These are phyloP conservation scores for Raphicerus campestris DNA, from an alignment of 2,113 vertebrate species.

Conservation along the genomic window DNA sequence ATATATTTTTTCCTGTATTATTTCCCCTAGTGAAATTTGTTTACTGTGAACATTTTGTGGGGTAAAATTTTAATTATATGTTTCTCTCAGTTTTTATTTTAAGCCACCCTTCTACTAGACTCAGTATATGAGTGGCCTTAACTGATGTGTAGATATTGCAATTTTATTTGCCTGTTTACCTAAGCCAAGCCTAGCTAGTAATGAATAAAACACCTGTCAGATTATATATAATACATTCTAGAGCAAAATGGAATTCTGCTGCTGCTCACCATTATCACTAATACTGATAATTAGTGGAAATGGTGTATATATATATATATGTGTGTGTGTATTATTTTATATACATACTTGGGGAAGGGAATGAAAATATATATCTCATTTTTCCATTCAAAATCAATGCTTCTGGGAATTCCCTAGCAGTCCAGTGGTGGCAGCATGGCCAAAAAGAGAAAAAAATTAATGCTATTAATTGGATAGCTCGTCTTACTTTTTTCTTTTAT, in stretches of 20 bases:
- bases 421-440: not conserved
- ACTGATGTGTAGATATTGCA: not conserved
- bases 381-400: not conserved
- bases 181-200: not conserved
- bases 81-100: constrained; percentile 23
- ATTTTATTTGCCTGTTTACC: not conserved
- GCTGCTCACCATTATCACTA: not conserved
- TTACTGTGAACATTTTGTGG: not conserved
- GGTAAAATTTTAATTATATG: not conserved
- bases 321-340: not conserved
- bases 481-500: not conserved
- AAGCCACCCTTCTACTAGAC: not conserved
- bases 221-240: not conserved
- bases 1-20: not conserved
- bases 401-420: not conserved
- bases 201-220: not conserved
- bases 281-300: not conserved
- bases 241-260: not conserved
- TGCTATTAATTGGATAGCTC: not conserved
- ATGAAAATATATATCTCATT: not conserved
- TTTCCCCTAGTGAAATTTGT: not conserved
- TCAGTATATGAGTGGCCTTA: not conserved
- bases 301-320: not conserved
- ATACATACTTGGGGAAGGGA: not conserved
- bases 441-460: not conserved